Percentiles rank a stretch among this genome's conserved stretches.
phyloP scores from a whole-genome alignment of 1,140 invertebrate species.

The Drosophila tropicalis region DNA sequence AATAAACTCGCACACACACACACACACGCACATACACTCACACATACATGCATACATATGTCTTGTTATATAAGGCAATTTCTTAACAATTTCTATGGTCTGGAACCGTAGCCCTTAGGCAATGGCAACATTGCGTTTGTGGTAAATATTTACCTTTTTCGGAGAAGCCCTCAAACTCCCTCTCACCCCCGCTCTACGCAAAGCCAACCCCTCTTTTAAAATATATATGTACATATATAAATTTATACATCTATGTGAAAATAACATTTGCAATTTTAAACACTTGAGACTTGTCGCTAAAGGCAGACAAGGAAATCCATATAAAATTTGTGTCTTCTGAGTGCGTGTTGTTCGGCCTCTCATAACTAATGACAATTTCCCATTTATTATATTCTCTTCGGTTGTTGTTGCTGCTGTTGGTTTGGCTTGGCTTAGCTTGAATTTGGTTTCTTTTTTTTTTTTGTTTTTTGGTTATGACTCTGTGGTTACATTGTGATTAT shows the following conservation, averaged over 20 bases:
- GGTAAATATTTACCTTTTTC: conserved; percentile 77
- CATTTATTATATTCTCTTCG: conserved; percentile 43
- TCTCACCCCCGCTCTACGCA: not conserved
- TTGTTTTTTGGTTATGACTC: conserved; percentile 63
- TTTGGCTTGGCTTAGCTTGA: not conserved
- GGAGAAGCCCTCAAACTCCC: conserved; percentile 8
- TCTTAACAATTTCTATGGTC: conserved; percentile 8
- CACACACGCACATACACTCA: not conserved
- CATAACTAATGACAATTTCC: conserved; percentile 71
- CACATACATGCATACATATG: not conserved
- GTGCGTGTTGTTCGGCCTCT: conserved; percentile 45
- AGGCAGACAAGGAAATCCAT: conserved; percentile 34
- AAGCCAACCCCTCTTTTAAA: not conserved
- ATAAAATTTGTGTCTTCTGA: conserved; percentile 9
- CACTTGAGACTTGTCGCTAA: conserved; percentile 70
- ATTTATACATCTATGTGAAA: conserved; percentile 61
- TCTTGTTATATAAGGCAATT: conserved; percentile 3
- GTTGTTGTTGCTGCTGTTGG: conserved; percentile 66
- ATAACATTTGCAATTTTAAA: conserved; percentile 80
- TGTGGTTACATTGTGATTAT: conserved; percentile 76
- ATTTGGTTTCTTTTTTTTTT: conserved; percentile 6
- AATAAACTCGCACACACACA: not conserved
- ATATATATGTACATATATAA: conserved; percentile 1
- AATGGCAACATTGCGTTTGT: conserved; percentile 55
- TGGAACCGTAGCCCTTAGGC: conserved; percentile 25